These are phyloP conservation scores for Molorchus minor DNA, from an alignment of 2,888 invertebrate genomes.

Conservation along the genomic window DNA sequence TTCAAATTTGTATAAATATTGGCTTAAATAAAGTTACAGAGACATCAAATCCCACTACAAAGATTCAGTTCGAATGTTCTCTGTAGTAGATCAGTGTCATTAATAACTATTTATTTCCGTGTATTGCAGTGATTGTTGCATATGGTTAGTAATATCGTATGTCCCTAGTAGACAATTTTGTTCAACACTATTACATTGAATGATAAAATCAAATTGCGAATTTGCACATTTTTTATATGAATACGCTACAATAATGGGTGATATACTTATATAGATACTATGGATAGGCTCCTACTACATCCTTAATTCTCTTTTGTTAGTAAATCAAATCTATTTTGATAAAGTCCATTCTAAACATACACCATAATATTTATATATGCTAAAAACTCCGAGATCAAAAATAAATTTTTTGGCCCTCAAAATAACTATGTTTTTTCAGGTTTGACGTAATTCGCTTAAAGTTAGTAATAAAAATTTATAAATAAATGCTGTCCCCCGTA, in stretches of 20 bases:
- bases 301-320: not conserved
- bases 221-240: too few species aligned
- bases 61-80: not conserved
- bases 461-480: conserved; percentile 12
- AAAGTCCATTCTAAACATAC: not conserved
- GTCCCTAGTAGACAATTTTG: not conserved
- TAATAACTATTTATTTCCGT: not conserved
- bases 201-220: not conserved
- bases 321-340: not conserved
- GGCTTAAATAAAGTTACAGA: too few species aligned
- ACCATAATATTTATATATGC: not conserved
- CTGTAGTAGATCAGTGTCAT: not conserved
- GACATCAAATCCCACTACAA: not conserved
- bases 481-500: conserved; percentile 12
- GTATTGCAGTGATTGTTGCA: not conserved
- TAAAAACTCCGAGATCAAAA: conserved; percentile 3
- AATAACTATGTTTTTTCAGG: conserved; percentile 15
- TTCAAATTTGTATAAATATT: too few species aligned
- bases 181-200: not conserved
- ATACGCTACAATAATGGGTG: not conserved
- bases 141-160: not conserved
- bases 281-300: not conserved
- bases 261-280: not conserved
- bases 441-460: conserved; percentile 18
- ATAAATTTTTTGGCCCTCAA: conserved; percentile 7